Percentiles rank a stretch among this genome's conserved stretches.
phyloP scores from a whole-genome alignment of 1,140 invertebrate genomes.

The Luehdorfia chinensis region DNA sequence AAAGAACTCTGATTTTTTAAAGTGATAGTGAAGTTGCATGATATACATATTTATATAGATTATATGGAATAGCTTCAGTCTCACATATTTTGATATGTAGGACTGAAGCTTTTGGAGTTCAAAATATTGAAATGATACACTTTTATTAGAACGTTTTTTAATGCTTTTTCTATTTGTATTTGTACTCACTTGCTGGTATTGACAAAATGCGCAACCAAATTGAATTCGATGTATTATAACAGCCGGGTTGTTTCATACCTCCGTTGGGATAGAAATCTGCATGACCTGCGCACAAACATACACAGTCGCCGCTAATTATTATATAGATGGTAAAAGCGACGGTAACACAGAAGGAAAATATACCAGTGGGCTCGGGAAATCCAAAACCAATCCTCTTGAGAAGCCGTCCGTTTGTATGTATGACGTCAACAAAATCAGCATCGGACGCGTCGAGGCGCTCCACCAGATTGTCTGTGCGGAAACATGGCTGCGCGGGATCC shows the following conservation, averaged over 20 bases:
- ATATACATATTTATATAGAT: too few species aligned
- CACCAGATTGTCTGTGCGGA: constrained; percentile 60
- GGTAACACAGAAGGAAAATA: too few species aligned
- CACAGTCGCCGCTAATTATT: not conserved
- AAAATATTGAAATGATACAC: too few species aligned
- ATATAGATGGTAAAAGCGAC: too few species aligned
- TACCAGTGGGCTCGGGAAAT: constrained; percentile 76
- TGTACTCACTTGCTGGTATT: too few species aligned
- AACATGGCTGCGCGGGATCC: constrained; percentile 83
- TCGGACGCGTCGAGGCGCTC: constrained; percentile 78
- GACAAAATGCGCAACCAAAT: constrained; percentile 54
- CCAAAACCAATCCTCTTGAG: constrained; percentile 77
- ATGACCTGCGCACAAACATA: constrained; percentile 63
- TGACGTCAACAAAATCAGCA: constrained; percentile 81
- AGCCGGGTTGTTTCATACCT: constrained; percentile 79
- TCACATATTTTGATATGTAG: too few species aligned
- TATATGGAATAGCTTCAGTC: too few species aligned
- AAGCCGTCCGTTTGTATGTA: constrained; percentile 79
- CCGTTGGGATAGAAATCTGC: constrained; percentile 85
- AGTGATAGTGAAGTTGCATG: too few species aligned
- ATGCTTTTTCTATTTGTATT: too few species aligned
- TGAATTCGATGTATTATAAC: constrained; percentile 48
- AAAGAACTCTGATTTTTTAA: too few species aligned
- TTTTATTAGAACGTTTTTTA: too few species aligned
- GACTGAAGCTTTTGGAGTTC: too few species aligned